phyloP scores from a whole-genome alignment of 2,888 invertebrate species.

The Ophion costatus region DNA sequence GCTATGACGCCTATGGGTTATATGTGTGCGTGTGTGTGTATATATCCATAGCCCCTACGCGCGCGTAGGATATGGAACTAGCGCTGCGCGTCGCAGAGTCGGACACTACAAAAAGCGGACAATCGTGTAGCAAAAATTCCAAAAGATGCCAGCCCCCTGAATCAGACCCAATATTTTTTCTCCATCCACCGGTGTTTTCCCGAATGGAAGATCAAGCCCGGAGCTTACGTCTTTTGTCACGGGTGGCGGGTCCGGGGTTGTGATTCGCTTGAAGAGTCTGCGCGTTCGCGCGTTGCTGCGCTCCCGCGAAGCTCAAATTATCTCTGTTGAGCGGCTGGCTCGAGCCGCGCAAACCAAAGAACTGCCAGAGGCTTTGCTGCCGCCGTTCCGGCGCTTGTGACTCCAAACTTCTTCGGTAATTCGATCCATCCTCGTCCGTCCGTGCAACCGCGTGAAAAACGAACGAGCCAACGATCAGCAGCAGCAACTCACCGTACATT shows the following conservation, averaged over 20 bases:
- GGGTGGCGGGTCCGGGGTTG: constrained; percentile 7
- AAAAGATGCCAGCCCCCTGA: no score
- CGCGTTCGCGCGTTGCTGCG: constrained; percentile 18
- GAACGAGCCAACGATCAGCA: constrained; percentile 41
- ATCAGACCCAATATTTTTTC: no score
- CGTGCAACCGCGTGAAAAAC: constrained; percentile 18
- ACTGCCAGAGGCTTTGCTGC: constrained; percentile 25
- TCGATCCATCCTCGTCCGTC: constrained; percentile 31
- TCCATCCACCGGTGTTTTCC: neutral
- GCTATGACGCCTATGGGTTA: no score
- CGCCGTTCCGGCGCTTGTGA: constrained; percentile 17
- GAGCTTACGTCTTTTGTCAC: constrained; percentile 58
- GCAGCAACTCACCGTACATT: constrained; percentile 38
- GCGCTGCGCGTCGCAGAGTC: no score
- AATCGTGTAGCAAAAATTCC: no score
- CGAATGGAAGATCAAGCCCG: neutral
- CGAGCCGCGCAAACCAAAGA: constrained; percentile 33
- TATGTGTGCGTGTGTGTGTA: no score
- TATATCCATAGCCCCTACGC: no score
- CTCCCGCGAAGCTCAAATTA: constrained; percentile 17
- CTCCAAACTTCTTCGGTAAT: constrained; percentile 51
- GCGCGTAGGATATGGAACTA: no score
- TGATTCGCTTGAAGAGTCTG: constrained; percentile 28
- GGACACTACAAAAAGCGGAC: no score
- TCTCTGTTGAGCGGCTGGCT: constrained; percentile 1